Evolutionary conservation across 2,113 vertebrate genomes (phyloP), one percentile per base, ranked within the genome.

Genomic region (Pterocles gutturalis): DNA sequence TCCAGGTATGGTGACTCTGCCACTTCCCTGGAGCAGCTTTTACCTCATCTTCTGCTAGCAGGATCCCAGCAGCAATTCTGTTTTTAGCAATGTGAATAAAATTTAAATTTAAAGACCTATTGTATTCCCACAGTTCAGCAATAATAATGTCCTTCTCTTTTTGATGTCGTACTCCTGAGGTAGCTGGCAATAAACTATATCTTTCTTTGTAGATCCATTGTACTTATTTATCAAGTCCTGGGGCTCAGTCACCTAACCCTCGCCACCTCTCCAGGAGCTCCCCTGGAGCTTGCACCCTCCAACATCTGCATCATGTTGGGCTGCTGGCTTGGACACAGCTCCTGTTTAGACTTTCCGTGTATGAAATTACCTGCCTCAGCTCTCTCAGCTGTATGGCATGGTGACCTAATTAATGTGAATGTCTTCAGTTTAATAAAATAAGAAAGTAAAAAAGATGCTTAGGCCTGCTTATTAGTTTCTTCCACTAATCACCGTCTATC

Each of bases 311-410:
- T 28, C 31, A 20, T 1, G 0, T 6, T 49, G 46, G 67, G 60
- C 69, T 51, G 43, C 19, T 84, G 36, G 4, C 22, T 26, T 3
- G 2, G 11, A 17, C n/a, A 29, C 16, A 12, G n/a, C 72, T 81
- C 2, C 2, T 73, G 28, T 13, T 78, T 24, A 7, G 18, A 5
- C 31, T 54, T 58, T 2, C 36, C 51, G 0, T 4, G 13, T 48
- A 20, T 58, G 41, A 46, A 24, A 25, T 43, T 43, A 43, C 38
- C 41, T 58, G 9, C 20, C 66, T 79, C 58, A 41, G 28, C 13
- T 65, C n/a, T n/a, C 36, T 46, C 70, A 48, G 49, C 31, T 75
- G 55, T 58, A 24, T 34, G 43, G 41, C 21, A 20, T 11, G 17
- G 9, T 48, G 31, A 51, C 41, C n/a, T 78, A 65, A 60, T 53